These are phyloP conservation scores for Smittia aterrima DNA, from an alignment of 2,888 invertebrate genomes.

Conservation along the genomic window DNA sequence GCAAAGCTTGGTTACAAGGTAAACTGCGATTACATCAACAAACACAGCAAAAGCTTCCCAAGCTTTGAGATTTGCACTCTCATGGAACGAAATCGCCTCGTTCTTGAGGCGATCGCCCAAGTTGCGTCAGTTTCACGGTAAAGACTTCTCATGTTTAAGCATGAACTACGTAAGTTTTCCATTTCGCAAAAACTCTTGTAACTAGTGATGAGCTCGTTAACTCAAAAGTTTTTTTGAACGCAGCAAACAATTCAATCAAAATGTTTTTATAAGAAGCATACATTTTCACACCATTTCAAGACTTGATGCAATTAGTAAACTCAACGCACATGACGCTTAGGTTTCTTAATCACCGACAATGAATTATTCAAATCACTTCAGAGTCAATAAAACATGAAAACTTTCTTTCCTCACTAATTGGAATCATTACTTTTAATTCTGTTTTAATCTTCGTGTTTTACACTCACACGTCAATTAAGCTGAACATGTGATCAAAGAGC, in stretches of 20 bases:
- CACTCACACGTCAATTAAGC: not conserved
- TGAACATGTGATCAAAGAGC: no score
- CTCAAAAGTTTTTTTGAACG: no score
- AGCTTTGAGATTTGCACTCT: constrained; percentile 17
- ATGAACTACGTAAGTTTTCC: not conserved
- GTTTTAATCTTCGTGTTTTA: not conserved
- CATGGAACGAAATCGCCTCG: constrained; percentile 5
- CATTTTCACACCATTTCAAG: not conserved
- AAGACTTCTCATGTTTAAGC: not conserved
- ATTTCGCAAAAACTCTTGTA: not conserved
- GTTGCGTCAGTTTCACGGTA: not conserved
- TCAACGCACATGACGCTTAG: not conserved
- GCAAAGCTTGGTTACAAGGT: not conserved
- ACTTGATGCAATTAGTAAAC: not conserved
- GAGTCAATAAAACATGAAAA: constrained; percentile 7
- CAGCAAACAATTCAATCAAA: not conserved
- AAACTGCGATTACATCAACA: constrained; percentile 31
- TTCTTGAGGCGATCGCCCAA: not conserved
- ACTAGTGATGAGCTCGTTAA: not conserved
- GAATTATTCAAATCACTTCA: not conserved
- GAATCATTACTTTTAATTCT: not conserved
- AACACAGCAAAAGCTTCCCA: not conserved
- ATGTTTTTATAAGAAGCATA: not conserved
- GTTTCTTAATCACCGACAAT: not conserved
- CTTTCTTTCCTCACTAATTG: not conserved